Percentiles rank a stretch among this genome's conserved stretches.
These are phyloP conservation scores for Agraylea sexmaculata DNA, from an alignment of 1,140 invertebrate genomes.

Conservation along the genomic window DNA sequence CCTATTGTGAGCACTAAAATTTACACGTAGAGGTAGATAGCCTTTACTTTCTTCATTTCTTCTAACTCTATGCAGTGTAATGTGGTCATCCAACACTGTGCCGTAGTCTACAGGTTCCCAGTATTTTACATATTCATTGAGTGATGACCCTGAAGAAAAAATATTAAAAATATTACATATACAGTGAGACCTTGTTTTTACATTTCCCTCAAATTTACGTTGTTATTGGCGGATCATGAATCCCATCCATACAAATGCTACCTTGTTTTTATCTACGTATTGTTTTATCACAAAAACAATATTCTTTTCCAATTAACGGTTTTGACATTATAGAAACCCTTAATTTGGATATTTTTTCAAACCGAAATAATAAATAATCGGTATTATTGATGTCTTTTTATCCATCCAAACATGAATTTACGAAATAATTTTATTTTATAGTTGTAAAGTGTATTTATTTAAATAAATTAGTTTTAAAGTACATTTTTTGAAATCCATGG, in stretches of 20 bases:
- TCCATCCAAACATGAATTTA: too few species aligned
- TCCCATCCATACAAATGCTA: constrained; percentile 48
- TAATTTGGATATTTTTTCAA: background rate
- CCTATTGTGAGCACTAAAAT: constrained; percentile 21
- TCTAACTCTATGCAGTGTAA: too few species aligned
- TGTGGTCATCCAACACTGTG: too few species aligned
- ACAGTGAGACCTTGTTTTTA: too few species aligned
- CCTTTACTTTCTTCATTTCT: too few species aligned
- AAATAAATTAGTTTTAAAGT: too few species aligned
- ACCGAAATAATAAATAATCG: background rate
- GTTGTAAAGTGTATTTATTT: too few species aligned
- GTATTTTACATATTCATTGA: constrained; percentile 20
- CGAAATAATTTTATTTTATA: too few species aligned
- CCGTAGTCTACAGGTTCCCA: constrained; percentile 18
- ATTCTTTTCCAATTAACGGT: background rate
- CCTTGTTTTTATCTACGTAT: background rate
- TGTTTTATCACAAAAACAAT: background rate
- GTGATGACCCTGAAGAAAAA: constrained; percentile 14
- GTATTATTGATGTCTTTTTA: constrained; percentile 15
- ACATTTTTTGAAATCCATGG: too few species aligned
- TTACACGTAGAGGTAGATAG: too few species aligned
- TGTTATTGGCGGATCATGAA: too few species aligned
- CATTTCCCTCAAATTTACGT: too few species aligned
- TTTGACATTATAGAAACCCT: background rate
- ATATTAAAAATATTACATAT: constrained; percentile 3